A percentile compares a stretch with the other conserved stretches of the same genome.
Conservation (phyloP, 1,140 invertebrate species). For the Panulirus ornatus region DNA sequence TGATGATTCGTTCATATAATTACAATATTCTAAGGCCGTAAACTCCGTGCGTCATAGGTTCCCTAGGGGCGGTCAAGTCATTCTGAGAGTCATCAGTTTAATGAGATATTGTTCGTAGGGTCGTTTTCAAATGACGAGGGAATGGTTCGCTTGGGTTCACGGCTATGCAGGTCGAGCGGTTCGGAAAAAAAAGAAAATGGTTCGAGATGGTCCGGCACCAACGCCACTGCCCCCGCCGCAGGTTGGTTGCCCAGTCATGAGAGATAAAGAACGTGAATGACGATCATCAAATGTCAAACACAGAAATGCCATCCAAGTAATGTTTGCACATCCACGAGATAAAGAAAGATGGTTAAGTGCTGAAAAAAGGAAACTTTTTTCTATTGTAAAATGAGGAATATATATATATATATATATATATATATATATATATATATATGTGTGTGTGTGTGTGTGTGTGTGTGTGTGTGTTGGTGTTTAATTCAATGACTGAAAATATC, state of each 20-base stretch:
- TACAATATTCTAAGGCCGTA: background rate
- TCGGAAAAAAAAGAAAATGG: too few species aligned
- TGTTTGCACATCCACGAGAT: too few species aligned
- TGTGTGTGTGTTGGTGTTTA: too few species aligned
- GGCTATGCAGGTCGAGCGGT: background rate
- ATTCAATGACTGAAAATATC: too few species aligned
- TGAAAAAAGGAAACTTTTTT: too few species aligned
- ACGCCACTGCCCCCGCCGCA: too few species aligned
- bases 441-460: background rate
- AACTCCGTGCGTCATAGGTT: background rate
- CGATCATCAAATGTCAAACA: too few species aligned
- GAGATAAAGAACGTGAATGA: too few species aligned
- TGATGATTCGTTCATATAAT: background rate
- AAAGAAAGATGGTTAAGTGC: too few species aligned
- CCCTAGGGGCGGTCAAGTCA: background rate
- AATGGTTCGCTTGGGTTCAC: background rate
- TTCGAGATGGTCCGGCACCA: too few species aligned
- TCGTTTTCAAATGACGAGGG: background rate
- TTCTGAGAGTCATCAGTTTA: background rate
- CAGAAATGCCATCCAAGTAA: too few species aligned
- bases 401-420: slow-evolving; percentile 1
- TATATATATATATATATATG: slow-evolving; percentile 28
- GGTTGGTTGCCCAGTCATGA: too few species aligned
- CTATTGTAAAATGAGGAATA: background rate
- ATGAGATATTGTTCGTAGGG: background rate